Evolutionary conservation across 2,888 invertebrate species (phyloP).

Genomic region (Sabellastarte sp.): DNA sequence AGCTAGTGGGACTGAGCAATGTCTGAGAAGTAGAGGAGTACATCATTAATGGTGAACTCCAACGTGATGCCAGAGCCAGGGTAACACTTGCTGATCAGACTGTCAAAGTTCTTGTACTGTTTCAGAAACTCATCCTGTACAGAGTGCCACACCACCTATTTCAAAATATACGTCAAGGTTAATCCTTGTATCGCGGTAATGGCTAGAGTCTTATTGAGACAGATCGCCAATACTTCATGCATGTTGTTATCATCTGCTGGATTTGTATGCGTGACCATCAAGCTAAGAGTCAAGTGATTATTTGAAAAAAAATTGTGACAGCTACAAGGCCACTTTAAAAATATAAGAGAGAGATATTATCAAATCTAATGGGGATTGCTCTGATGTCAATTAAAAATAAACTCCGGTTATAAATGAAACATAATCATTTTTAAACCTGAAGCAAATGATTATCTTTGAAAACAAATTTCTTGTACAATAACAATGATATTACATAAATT

Average conservation of each 20-base stretch:
- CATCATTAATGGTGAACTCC: constrained; percentile 93
- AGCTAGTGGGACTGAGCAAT: constrained; percentile 84
- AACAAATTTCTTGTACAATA: too few species aligned
- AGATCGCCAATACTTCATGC: too few species aligned
- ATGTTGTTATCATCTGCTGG: too few species aligned
- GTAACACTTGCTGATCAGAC: constrained; percentile 91
- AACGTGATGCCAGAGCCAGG: constrained; percentile 90
- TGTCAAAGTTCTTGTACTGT: constrained; percentile 90
- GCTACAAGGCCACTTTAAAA: too few species aligned
- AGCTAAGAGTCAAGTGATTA: not conserved
- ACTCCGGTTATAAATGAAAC: too few species aligned
- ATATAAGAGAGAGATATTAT: too few species aligned
- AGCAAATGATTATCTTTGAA: not conserved
- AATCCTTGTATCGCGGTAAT: not conserved
- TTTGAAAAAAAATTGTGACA: too few species aligned
- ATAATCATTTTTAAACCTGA: not conserved
- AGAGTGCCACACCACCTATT: constrained; percentile 94
- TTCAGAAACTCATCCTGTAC: constrained; percentile 99
- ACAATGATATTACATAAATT: too few species aligned
- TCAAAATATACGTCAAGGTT: constrained; percentile 29
- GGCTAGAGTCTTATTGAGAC: too few species aligned
- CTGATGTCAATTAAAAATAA: too few species aligned
- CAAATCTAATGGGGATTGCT: too few species aligned
- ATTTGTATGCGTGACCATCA: not conserved
- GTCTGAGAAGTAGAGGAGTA: constrained; percentile 95